These are phyloP conservation scores for Bombus terrestris DNA, from an alignment of 1,140 invertebrate species.

Conservation along the genomic window DNA sequence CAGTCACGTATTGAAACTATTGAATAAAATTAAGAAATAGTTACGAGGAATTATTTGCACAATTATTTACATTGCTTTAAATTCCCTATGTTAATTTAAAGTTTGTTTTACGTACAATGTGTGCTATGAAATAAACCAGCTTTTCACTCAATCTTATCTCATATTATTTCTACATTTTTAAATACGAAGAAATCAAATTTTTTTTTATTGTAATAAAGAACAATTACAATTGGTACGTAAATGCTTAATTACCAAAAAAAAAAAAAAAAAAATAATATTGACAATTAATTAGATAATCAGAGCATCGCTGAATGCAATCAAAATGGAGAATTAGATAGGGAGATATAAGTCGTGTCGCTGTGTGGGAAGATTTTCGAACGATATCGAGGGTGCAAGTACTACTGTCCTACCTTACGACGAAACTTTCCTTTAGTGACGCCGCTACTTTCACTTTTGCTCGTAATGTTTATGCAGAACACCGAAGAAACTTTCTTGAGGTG, in stretches of 20 bases:
- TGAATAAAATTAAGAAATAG: no score
- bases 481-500: slow-evolving; percentile 77
- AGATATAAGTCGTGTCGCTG: not conserved
- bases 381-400: slow-evolving; percentile 67
- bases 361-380: slow-evolving; percentile 39
- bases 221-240: no score
- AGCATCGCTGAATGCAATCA: not conserved
- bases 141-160: no score
- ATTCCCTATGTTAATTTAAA: not conserved
- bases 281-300: no score
- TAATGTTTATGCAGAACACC: slow-evolving; percentile 82
- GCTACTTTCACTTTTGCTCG: slow-evolving; percentile 81
- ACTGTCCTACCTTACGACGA: slow-evolving; percentile 63
- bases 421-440: slow-evolving; percentile 77
- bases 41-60: not conserved
- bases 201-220: no score
- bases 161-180: no score
- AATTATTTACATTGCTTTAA: not conserved
- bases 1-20: no score
- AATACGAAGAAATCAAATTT: no score
- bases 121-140: no score
- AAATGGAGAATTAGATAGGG: not conserved
- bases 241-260: no score
- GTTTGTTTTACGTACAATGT: not conserved
- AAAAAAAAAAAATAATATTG: not conserved